phyloP scores from a whole-genome alignment of 2,797 vertebrate species.

The Petrocephalus sullivani region DNA sequence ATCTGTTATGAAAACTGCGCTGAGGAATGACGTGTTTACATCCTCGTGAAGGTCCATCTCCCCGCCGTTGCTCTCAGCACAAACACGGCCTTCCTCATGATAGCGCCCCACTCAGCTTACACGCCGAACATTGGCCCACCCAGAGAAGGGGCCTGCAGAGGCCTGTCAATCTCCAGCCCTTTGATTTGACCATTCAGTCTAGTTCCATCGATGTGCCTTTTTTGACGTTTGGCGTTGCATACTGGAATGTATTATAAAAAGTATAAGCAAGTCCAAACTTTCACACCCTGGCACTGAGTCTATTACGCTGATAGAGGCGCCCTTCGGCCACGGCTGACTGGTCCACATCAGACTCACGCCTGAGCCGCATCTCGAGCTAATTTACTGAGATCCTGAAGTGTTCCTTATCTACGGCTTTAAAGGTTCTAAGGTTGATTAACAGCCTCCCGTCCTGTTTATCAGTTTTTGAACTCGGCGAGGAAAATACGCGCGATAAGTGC shows the following conservation, averaged over 20 bases:
- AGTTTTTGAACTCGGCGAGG: conserved; percentile 61
- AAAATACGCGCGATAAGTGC: conserved; percentile 71
- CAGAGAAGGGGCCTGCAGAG: conserved; percentile 44
- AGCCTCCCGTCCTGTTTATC: conserved; percentile 71
- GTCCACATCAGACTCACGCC: conserved; percentile 49
- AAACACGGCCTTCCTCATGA: conserved; percentile 50
- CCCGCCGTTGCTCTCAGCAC: conserved; percentile 52
- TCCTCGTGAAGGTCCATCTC: conserved; percentile 25
- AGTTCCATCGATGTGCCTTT: conserved; percentile 30
- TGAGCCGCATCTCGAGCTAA: conserved; percentile 70
- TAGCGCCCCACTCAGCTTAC: conserved; percentile 47
- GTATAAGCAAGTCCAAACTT: conserved; percentile 52
- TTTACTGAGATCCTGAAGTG: conserved; percentile 72
- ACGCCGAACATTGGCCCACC: conserved; percentile 54
- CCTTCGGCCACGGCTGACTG: conserved; percentile 47
- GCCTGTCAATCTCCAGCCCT: conserved; percentile 39
- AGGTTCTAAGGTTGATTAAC: conserved; percentile 78
- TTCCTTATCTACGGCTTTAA: conserved; percentile 73
- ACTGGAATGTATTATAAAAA: conserved; percentile 29
- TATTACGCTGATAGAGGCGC: conserved; percentile 68
- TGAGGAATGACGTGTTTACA: not conserved
- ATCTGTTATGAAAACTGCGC: not conserved
- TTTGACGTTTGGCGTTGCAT: conserved; percentile 50
- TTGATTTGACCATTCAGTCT: conserved; percentile 56
- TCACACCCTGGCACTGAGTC: conserved; percentile 53